Percentiles rank a stretch among this genome's conserved stretches.
These are phyloP conservation scores for Amblyopsis rosae DNA, from an alignment of 2,113 vertebrate species.

Conservation along the genomic window DNA sequence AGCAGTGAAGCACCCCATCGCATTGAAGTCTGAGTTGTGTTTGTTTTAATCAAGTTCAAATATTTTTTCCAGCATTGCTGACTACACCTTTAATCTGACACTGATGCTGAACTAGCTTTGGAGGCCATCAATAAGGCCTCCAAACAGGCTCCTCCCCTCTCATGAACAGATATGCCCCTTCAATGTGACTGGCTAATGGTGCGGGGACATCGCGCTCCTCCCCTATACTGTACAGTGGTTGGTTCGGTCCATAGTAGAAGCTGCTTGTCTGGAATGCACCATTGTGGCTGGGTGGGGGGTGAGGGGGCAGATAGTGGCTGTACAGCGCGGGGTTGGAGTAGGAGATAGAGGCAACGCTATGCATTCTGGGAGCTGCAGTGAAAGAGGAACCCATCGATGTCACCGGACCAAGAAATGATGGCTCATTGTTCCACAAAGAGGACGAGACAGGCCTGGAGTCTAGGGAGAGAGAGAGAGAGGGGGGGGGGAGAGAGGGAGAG, in stretches of 20 bases:
- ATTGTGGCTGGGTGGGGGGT: constrained; percentile 47
- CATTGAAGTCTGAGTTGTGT: too few species aligned
- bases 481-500: constrained; percentile 37
- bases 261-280: constrained; percentile 33
- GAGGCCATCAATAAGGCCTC: constrained; percentile 59
- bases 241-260: constrained; percentile 60
- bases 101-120: too few species aligned
- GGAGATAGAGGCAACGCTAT: constrained; percentile 41
- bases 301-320: constrained; percentile 45
- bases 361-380: constrained; percentile 57
- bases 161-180: constrained; percentile 55
- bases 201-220: constrained; percentile 52
- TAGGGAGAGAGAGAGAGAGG: constrained; percentile 13
- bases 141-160: constrained; percentile 69
- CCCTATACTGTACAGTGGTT: constrained; percentile 33
- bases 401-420: constrained; percentile 52
- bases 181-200: constrained; percentile 52
- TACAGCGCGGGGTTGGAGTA: constrained; percentile 45
- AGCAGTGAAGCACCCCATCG: too few species aligned
- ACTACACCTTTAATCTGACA: too few species aligned
- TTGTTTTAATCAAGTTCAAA: too few species aligned
- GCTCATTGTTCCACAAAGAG: constrained; percentile 58
- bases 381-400: constrained; percentile 51
- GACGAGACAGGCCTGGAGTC: constrained; percentile 55
- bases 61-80: too few species aligned